These are phyloP conservation scores for Imbricaverruca yamaguchii DNA, from an alignment of 2,888 invertebrate genomes.

Conservation along the genomic window DNA sequence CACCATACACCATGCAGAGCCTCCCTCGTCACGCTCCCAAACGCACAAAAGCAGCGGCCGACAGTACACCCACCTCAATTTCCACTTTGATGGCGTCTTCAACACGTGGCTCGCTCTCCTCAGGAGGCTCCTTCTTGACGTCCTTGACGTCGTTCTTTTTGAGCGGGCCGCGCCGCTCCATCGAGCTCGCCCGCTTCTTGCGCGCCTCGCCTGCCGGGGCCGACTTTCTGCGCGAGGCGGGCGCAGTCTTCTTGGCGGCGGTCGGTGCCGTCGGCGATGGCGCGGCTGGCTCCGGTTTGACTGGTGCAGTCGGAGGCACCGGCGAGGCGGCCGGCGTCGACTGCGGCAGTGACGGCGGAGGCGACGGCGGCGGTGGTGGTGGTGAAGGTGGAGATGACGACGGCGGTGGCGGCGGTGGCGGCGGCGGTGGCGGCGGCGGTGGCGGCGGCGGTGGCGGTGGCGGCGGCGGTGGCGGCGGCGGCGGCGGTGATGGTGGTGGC, in stretches of 20 bases:
- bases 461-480: constrained; percentile 13
- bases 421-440: neutral
- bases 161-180: neutral
- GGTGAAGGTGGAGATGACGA: constrained; percentile 2
- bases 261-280: constrained; percentile 8
- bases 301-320: constrained; percentile 17
- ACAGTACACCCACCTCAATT: neutral
- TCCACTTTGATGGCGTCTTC: neutral
- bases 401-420: neutral
- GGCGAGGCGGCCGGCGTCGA: constrained; percentile 11
- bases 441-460: neutral
- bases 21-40: no score
- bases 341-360: constrained; percentile 10
- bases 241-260: constrained; percentile 9
- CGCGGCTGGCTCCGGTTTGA: constrained; percentile 1
- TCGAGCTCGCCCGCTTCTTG: neutral
- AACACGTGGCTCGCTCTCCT: neutral
- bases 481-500: constrained; percentile 23
- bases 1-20: no score
- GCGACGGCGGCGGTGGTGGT: neutral
- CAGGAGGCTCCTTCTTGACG: constrained; percentile 22
- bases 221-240: constrained; percentile 20
- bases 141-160: constrained; percentile 21
- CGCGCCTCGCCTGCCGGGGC: neutral
- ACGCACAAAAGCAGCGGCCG: no score